phyloP scores from a whole-genome alignment of 2,888 invertebrate species.

The Aspidiotus destructor region DNA sequence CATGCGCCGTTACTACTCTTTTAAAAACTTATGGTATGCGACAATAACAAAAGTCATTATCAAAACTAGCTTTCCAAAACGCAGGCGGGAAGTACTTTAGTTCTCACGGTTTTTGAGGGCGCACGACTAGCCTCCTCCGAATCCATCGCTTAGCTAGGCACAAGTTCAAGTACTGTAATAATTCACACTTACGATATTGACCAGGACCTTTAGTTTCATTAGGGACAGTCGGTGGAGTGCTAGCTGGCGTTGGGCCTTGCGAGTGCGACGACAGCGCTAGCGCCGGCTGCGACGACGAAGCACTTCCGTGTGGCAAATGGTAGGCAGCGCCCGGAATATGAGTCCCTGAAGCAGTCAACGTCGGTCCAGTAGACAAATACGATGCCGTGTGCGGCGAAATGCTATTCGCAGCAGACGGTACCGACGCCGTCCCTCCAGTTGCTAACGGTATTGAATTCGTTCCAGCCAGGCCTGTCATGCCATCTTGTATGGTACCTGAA shows the following conservation, averaged over 20 bases:
- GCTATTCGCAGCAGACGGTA: slow-evolving; percentile 16
- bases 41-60: no score
- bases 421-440: slow-evolving; percentile 12
- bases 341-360: slow-evolving; percentile 3
- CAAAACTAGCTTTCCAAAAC: no score
- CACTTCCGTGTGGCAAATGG: slow-evolving; percentile 4
- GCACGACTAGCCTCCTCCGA: no score
- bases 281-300: slow-evolving; percentile 15
- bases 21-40: no score
- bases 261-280: slow-evolving; percentile 16
- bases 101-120: no score
- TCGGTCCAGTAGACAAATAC: slow-evolving; percentile 10
- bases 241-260: slow-evolving; percentile 27
- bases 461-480: slow-evolving; percentile 13
- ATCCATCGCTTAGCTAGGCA: no score
- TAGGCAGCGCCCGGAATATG: slow-evolving; percentile 13
- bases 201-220: slow-evolving; percentile 23
- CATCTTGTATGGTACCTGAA: slow-evolving; percentile 25
- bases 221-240: slow-evolving; percentile 26
- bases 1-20: no score
- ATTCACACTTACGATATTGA: slow-evolving; percentile 9
- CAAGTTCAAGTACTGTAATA: no score
- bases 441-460: slow-evolving; percentile 15
- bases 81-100: no score
- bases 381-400: slow-evolving; percentile 20